Base-by-base conservation (phyloP, 2,888 invertebrate species). In the Cynaeus angustus region DNA sequence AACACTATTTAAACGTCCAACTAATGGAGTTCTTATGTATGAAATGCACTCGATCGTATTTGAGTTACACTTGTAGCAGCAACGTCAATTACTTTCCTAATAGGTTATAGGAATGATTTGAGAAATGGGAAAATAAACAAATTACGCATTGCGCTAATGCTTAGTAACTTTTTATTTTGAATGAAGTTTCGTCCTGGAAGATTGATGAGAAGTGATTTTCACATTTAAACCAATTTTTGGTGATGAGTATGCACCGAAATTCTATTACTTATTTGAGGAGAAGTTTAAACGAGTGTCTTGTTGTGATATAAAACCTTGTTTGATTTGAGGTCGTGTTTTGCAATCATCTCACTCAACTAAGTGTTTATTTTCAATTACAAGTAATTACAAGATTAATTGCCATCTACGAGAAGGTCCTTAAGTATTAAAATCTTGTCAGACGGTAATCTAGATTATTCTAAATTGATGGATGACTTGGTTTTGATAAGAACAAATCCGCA, bases 341-440 rank as follows among this genome's bases (percentile, higher is more conserved):
- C 38, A 61, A 61, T 50, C 48, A 37, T 3, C 38, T n/a, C 46
- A 28, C 21, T 12, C 5, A 59, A 46, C 33, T 14, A 9, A 48
- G 48, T 61, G 68, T 72, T 72, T 73, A 73, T 71, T 62, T 72
- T 68, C 73, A 73, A 75, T 75, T 76, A 76, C 56, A 30, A 45
- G 64, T 71, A 76, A 76, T 76, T 76, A 74, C 74, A 74, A 50
- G 76, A 76, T 74, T 76, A 72, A 59, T 69, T 46, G 53, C n/a
- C 14, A 58, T 68, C 70, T 73, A 75, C 16, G 21, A 59, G 61
- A 37, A 53, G 12, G 16, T 64, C 10, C 45, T 68, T 38, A 64
- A 68, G 68, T 68, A 55, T 43, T 38, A 43, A 0, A 30, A 43
- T 12, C 21, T 9, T 52, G 64, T 61, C 13, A 6, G 12, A 46